Conservation (phyloP, 2,113 vertebrate species). For the Reinhardtius hippoglossoides region DNA sequence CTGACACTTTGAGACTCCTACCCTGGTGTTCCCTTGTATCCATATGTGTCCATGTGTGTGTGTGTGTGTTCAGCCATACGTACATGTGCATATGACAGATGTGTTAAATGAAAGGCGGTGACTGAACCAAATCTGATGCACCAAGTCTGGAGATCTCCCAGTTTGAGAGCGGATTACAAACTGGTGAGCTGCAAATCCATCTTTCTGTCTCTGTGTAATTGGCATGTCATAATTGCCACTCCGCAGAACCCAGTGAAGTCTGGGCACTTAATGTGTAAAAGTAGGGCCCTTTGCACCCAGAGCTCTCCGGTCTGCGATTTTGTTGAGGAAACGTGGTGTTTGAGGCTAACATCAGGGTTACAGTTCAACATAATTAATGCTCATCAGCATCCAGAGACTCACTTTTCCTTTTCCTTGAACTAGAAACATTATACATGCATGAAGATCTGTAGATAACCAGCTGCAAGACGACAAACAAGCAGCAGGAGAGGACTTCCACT, state of each 20-base stretch:
- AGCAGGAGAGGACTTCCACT: constrained; percentile 31
- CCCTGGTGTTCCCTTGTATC: not conserved
- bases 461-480: constrained; percentile 42
- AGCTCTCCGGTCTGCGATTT: constrained; percentile 19
- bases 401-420: constrained; percentile 41
- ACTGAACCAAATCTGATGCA: constrained; percentile 67
- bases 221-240: constrained; percentile 75
- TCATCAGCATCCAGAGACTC: constrained; percentile 33
- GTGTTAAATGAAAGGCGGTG: constrained; percentile 72
- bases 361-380: constrained; percentile 52
- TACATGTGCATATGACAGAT: constrained; percentile 18
- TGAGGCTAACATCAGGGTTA: constrained; percentile 45
- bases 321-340: constrained; percentile 43
- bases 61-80: not conserved
- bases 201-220: constrained; percentile 71
- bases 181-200: constrained; percentile 61
- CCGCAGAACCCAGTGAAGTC: constrained; percentile 57
- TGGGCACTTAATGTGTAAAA: constrained; percentile 48
- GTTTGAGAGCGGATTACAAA: constrained; percentile 78
- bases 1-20: constrained; percentile 1
- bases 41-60: not conserved
- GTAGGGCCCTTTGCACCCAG: constrained; percentile 27
- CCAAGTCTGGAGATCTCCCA: constrained; percentile 62
- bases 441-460: constrained; percentile 35
- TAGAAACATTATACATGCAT: constrained; percentile 36